These are phyloP conservation scores for Meriones unguiculatus DNA, from an alignment of 2,113 vertebrate genomes.

Conservation along the genomic window DNA sequence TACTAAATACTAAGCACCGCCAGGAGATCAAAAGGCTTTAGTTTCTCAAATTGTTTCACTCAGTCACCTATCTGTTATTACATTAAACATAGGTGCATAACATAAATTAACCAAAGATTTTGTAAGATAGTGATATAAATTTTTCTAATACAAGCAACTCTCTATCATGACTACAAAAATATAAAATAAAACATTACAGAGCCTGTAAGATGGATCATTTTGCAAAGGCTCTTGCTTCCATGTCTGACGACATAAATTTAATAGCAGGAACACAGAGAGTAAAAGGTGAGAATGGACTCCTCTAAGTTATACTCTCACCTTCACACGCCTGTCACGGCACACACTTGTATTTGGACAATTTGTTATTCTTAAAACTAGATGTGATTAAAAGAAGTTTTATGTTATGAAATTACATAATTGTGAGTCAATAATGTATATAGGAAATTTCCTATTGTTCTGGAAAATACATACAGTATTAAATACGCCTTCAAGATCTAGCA, in stretches of 20 bases:
- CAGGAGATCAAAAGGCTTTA: background rate
- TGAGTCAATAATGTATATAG: background rate
- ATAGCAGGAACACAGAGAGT: no score
- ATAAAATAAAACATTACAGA: background rate
- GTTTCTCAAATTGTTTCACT: constrained; percentile 19
- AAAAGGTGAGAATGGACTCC: background rate
- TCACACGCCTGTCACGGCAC: no score
- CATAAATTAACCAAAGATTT: background rate
- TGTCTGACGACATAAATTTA: no score
- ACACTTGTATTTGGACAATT: no score
- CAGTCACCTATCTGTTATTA: constrained; percentile 21
- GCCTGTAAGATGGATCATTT: background rate
- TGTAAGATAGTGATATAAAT: constrained; percentile 6
- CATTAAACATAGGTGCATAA: background rate
- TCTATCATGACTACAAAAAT: background rate
- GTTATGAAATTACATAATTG: background rate
- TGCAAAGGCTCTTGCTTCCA: background rate
- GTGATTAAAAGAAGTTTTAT: background rate
- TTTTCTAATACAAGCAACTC: background rate
- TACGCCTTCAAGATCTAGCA: background rate
- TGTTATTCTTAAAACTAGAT: background rate
- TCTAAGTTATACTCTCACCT: background rate
- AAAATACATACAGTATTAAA: background rate
- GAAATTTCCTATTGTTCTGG: background rate
- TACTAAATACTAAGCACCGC: background rate